Conservation (phyloP, 2,888 invertebrate genomes). For the Embidobia sp. region DNA sequence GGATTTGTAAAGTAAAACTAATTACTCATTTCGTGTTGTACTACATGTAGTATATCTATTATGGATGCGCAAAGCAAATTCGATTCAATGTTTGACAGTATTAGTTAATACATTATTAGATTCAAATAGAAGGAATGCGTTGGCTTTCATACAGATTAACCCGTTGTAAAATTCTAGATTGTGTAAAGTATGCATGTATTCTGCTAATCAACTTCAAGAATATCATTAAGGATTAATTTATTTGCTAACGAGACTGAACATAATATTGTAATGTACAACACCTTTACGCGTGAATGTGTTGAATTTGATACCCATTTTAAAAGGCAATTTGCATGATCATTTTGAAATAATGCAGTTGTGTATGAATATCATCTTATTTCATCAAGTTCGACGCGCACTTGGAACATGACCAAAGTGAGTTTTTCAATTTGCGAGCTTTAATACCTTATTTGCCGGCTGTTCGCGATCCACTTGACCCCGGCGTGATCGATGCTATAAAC, state of each 20-base stretch:
- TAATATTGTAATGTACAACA: not conserved
- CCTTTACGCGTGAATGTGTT: not conserved
- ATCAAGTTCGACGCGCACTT: slow-evolving; percentile 18
- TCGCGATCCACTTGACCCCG: slow-evolving; percentile 56
- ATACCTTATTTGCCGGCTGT: slow-evolving; percentile 56
- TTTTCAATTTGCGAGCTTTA: slow-evolving; percentile 55
- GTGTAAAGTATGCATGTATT: too few relatives aligned
- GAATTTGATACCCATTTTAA: not conserved
- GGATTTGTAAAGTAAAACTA: too few relatives aligned
- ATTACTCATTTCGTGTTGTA: too few relatives aligned
- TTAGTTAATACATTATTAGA: too few relatives aligned
- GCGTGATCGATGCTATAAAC: slow-evolving; percentile 40
- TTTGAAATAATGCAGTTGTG: slow-evolving; percentile 21
- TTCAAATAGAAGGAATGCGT: too few relatives aligned
- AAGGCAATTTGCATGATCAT: slow-evolving; percentile 14
- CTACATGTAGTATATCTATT: too few relatives aligned
- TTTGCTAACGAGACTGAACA: not conserved
- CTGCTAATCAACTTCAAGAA: too few relatives aligned
- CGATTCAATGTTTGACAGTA: too few relatives aligned
- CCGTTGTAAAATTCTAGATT: too few relatives aligned
- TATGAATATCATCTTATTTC: slow-evolving; percentile 43
- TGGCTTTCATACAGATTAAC: too few relatives aligned
- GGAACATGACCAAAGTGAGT: slow-evolving; percentile 46
- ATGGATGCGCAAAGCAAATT: too few relatives aligned
- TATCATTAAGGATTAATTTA: too few relatives aligned